Percentiles rank a stretch among this genome's conserved stretches.
Conservation (phyloP, 2,888 invertebrate species). For the Trissoscelio sp. region DNA sequence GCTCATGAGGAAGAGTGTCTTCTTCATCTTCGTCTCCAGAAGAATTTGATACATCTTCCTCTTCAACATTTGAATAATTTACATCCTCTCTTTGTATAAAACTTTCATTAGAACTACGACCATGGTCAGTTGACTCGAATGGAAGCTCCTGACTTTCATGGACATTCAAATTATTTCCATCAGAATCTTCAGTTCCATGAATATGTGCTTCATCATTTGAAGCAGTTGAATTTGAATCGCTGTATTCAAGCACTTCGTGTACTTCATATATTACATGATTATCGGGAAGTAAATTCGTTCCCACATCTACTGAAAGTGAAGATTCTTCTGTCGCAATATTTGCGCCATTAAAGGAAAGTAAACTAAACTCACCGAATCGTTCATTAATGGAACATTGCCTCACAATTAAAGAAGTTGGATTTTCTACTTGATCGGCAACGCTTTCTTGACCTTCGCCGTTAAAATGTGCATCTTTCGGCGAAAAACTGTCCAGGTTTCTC, state of each 20-base stretch:
- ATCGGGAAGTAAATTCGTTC: background rate
- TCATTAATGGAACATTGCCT: constrained; percentile 32
- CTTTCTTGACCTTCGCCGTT: background rate
- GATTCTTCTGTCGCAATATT: too few relatives aligned
- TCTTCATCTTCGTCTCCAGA: too few relatives aligned
- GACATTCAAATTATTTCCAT: background rate
- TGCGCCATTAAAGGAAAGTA: background rate
- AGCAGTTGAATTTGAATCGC: background rate
- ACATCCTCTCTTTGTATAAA: background rate
- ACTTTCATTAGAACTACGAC: background rate
- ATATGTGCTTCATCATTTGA: background rate
- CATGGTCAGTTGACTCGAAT: background rate
- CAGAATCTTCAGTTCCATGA: background rate
- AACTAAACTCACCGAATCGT: background rate
- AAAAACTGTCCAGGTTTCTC: background rate
- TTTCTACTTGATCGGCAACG: background rate
- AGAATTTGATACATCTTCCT: background rate
- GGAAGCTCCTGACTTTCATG: background rate
- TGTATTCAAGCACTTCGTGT: background rate
- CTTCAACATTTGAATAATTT: background rate
- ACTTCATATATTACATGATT: background rate
- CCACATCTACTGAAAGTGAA: too few relatives aligned
- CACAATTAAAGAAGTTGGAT: background rate
- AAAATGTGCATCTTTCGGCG: background rate
- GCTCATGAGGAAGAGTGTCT: background rate